These are phyloP conservation scores for Microplitis demolitor DNA, from an alignment of 1,140 invertebrate genomes.

Conservation along the genomic window DNA sequence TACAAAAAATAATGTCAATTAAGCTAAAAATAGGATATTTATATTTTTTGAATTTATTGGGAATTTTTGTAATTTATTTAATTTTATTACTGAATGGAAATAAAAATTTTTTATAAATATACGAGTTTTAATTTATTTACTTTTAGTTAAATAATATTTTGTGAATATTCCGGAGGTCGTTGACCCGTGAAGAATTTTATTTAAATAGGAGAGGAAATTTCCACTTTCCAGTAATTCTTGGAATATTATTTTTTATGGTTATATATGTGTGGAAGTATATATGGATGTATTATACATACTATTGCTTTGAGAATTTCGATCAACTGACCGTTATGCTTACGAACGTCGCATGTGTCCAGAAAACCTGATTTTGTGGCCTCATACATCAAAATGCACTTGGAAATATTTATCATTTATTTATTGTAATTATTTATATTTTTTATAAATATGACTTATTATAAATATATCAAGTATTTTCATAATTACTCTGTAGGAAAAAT, in stretches of 20 bases:
- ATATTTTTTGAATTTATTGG: no score
- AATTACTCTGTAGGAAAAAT: no score
- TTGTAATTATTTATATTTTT: not conserved
- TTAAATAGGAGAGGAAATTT: slow-evolving; percentile 1
- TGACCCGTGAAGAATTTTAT: not conserved
- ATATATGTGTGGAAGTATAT: not conserved
- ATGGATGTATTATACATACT: not conserved
- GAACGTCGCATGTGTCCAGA: slow-evolving; percentile 1
- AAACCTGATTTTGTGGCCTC: slow-evolving; percentile 15
- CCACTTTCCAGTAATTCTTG: slow-evolving; percentile 19
- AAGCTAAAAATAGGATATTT: no score
- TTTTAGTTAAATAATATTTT: no score
- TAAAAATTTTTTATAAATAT: no score
- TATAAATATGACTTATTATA: no score
- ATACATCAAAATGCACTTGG: not conserved
- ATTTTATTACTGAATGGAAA: no score
- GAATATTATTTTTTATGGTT: not conserved
- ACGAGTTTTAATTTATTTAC: no score
- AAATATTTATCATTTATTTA: not conserved
- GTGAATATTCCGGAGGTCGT: no score
- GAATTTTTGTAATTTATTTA: no score
- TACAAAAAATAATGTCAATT: no score
- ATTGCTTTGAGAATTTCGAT: slow-evolving; percentile 16
- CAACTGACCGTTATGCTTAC: slow-evolving; percentile 20
- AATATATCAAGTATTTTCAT: no score